Conservation (phyloP, 2,888 invertebrate species). For the Anodontia alba region DNA sequence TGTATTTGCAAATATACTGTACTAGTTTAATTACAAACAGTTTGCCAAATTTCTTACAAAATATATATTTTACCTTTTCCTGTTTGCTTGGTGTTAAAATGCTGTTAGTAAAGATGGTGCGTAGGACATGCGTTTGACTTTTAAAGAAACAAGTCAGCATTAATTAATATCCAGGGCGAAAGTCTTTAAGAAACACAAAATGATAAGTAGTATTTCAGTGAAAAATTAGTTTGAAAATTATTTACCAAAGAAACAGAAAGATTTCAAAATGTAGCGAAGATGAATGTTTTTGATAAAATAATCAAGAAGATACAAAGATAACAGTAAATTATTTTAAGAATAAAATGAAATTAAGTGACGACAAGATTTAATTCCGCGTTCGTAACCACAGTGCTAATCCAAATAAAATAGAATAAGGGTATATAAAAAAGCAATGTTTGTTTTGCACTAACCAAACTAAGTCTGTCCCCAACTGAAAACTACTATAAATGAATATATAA, state of each 20-base stretch:
- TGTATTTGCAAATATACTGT: no score
- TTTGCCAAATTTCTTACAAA: not conserved
- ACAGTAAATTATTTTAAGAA: no score
- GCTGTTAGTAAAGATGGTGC: conserved; percentile 8
- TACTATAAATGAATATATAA: conserved; percentile 7
- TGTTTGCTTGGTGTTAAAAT: not conserved
- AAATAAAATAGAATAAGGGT: not conserved
- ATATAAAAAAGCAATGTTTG: conserved; percentile 15
- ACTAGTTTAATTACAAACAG: not conserved
- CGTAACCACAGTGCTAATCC: not conserved
- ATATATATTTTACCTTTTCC: not conserved
- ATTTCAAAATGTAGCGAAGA: no score
- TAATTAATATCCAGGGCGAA: conserved; percentile 56
- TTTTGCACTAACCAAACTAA: conserved; percentile 17
- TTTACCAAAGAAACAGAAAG: no score
- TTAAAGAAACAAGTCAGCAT: not conserved
- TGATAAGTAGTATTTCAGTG: no score
- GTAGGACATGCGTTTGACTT: not conserved
- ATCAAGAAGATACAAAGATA: no score
- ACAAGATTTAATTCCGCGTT: not conserved
- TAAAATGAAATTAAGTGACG: no score
- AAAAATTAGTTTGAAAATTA: no score
- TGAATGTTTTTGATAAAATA: no score
- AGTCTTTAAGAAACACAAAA: conserved; percentile 17
- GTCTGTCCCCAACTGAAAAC: conserved; percentile 8